Percentiles rank a stretch among this genome's conserved stretches.
phyloP scores from a whole-genome alignment of 2,113 vertebrate species.

The Scomber japonicus region DNA sequence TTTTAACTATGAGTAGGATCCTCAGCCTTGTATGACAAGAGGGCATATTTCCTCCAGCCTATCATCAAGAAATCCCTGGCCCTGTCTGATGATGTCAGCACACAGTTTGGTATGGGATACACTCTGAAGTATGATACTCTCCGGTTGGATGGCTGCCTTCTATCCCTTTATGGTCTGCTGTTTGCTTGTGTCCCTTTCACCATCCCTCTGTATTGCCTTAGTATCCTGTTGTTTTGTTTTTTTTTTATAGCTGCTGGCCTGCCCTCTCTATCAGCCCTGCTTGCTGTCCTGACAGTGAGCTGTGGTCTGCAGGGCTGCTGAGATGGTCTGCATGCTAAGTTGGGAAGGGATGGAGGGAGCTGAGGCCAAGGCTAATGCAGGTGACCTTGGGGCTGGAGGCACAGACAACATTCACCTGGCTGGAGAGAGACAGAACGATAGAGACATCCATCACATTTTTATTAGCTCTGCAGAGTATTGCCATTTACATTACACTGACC shows the following conservation, averaged over 20 bases:
- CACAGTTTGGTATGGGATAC: conserved; percentile 27
- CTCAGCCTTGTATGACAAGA: conserved; percentile 58
- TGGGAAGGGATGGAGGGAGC: conserved; percentile 36
- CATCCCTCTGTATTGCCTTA: conserved; percentile 31
- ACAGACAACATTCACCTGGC: conserved; percentile 35
- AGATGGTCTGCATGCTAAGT: conserved; percentile 55
- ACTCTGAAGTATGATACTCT: conserved; percentile 30
- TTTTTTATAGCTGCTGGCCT: conserved; percentile 52
- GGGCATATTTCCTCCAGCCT: conserved; percentile 63
- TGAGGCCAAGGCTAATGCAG: conserved; percentile 59
- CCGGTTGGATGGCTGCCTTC: conserved; percentile 16
- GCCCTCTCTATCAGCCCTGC: conserved; percentile 27
- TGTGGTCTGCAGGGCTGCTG: conserved; percentile 48
- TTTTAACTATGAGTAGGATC: conserved; percentile 69
- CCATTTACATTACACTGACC: conserved; percentile 50
- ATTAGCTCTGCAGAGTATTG: conserved; percentile 29
- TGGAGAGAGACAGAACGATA: conserved; percentile 24
- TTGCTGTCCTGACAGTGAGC: conserved; percentile 61
- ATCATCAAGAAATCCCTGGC: conserved; percentile 51
- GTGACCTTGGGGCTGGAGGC: conserved; percentile 63
- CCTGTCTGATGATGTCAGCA: conserved; percentile 72
- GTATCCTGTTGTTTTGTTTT: conserved; percentile 20
- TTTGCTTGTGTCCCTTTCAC: conserved; percentile 9
- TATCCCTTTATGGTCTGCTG: conserved; percentile 1
- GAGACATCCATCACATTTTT: conserved; percentile 58